Evolutionary conservation across 1,140 invertebrate species (phyloP), one percentile per base, ranked within the genome.

Genomic region (Apocrypta bakeri): DNA sequence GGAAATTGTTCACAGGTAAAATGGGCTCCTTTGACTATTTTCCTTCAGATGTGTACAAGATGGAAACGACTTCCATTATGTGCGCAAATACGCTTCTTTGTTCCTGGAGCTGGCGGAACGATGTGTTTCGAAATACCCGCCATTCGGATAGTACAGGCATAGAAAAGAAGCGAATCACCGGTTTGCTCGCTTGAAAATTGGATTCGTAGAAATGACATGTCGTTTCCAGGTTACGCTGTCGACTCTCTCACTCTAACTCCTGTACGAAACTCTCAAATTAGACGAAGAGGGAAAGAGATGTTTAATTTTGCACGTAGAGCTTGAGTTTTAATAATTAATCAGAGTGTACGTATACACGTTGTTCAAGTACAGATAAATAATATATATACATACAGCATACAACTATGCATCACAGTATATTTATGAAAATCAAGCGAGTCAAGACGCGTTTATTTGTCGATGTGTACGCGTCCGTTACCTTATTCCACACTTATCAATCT

Each of bases 1-100:
- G 84, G 95, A 95, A 91, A 94, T 95, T 69, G 93, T 95, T 83
- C 94, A 95, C 86, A 93, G 90, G 89, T 92, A 37, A 56, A 56
- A 21, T 56, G 4, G n/a, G 42, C 12, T 9, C 12, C 42, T 48
- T 17, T 12, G 12, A 48, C 42, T 48, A 1, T 14, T 48, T 9
- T 17, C 12, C 17, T 42, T 17, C 17, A 48, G 12, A 48, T 48
- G 42, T 48, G 4, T 48, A 17, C 42, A 48, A 56, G 21, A 4
- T 56, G 48, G 48, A 56, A 56, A 56, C 48, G 17, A 56, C 21
- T 56, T 56, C 14, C 2, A 7, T 17, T 21, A 48, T 6, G 21
- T 9, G 33, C 3, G 33, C 33, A 37, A n/a, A 56, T n/a, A n/a
- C 21, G 48, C 48, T n/a, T 56, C 21, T 56, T 56, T 56, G 48